Base-by-base conservation (phyloP, 2,797 vertebrate species). In the Falco naumanni region DNA sequence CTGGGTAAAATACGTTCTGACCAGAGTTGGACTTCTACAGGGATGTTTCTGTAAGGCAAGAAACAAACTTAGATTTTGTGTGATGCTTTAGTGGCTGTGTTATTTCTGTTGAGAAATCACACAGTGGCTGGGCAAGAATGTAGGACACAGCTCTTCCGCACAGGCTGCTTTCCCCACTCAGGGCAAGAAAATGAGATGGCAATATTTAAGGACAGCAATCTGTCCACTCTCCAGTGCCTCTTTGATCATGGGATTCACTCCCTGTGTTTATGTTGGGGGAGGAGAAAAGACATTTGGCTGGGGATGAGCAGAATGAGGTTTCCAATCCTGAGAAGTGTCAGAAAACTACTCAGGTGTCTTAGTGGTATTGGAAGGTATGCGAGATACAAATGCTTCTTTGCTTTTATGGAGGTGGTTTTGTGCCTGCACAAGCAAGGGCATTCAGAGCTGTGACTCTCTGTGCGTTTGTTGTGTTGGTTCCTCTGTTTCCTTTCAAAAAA, bases 101-200 rank as follows among this genome's bases (percentile, higher is more conserved):
- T 72, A 75, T 68, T 91, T 84, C 83, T 91, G 43, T 79, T 72
- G 77, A 87, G 92, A 92, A 95, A 69, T 93, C 70, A 39, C 61
- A 50, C 51, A 37, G 50, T 66, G 80, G 50, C 88, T 82, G 83
- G 84, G 81, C 51, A 45, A 28, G 92, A 83, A 96, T 95, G 80
- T 96, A 80, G 93, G 89, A 41, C 90, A 66, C 18, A 9, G 75
- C 88, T 90, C 66, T 94, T 80, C 77, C 1, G 5, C 54, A 28
- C 77, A 60, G 84, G 43, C 93, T 76, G 86, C 77, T 84, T 57
- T 53, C 61, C 43, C 90, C 63, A 74, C 66, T 72, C 60, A 41
- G 82, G 81, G 54, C 80, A 92, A 59, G 77, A 69, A 93, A 84
- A 90, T n/a, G 72, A 93, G 84, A 82, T 79, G 92, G 86, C 80